phyloP scores from a whole-genome alignment of 2,113 vertebrate species.

The Dipodomys ordii region DNA sequence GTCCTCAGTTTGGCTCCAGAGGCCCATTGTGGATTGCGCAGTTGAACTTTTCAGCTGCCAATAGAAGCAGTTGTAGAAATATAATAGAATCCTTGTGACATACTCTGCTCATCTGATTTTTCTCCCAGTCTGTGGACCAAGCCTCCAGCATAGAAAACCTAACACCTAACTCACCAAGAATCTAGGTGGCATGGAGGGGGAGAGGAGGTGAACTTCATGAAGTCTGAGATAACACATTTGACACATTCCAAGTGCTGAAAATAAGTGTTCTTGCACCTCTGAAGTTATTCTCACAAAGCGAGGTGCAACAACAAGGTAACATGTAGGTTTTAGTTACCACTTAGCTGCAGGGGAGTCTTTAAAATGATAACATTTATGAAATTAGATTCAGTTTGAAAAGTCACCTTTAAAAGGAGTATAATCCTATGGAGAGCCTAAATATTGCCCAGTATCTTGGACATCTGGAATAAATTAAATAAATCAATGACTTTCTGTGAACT shows the following conservation, averaged over 20 bases:
- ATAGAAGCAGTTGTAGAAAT: background rate
- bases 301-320: slow-evolving; percentile 58
- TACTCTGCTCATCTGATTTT: background rate
- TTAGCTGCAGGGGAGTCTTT: slow-evolving; percentile 57
- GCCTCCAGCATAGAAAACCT: slow-evolving; percentile 47
- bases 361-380: slow-evolving; percentile 48
- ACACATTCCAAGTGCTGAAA: slow-evolving; percentile 74
- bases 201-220: slow-evolving; percentile 31
- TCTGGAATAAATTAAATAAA: slow-evolving; percentile 7
- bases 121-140: slow-evolving; percentile 49
- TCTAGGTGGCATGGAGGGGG: background rate
- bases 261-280: slow-evolving; percentile 81
- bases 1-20: background rate
- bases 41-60: background rate
- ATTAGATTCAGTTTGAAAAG: slow-evolving; percentile 32
- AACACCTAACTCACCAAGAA: slow-evolving; percentile 54
- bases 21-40: background rate
- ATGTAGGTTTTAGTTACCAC: slow-evolving; percentile 61
- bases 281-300: slow-evolving; percentile 54
- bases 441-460: background rate
- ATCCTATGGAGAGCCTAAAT: background rate
- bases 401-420: background rate
- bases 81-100: background rate
- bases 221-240: slow-evolving; percentile 69
- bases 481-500: background rate